Evolutionary conservation across 2,797 vertebrate species (phyloP).

Genomic region (Enteromius mattozi): DNA sequence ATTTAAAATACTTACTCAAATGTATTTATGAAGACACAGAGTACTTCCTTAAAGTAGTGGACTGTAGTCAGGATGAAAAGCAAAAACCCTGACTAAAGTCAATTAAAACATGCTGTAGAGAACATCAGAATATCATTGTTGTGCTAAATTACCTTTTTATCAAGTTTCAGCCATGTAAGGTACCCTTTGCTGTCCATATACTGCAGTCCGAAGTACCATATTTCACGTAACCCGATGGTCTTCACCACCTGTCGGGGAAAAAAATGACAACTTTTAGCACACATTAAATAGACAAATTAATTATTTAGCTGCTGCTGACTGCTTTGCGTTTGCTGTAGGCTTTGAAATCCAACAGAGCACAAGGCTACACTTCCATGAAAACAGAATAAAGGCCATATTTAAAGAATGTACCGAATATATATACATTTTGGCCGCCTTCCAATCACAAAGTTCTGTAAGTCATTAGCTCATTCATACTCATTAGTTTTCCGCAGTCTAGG

Average conservation of each 20-base stretch:
- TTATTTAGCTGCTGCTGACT: conserved; percentile 2
- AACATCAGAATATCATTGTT: neutral
- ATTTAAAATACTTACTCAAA: neutral
- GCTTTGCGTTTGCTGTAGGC: neutral
- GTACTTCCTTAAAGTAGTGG: neutral
- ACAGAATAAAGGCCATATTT: neutral
- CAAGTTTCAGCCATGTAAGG: conserved; percentile 92
- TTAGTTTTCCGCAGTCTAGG: neutral
- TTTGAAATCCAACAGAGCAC: conserved; percentile 6
- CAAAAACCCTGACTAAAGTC: neutral
- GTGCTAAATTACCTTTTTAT: conserved; percentile 89
- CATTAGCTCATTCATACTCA: neutral
- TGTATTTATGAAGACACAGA: neutral
- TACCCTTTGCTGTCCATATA: conserved; percentile 91
- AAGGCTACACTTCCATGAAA: neutral
- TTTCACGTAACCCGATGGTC: conserved; percentile 92
- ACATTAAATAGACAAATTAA: conserved; percentile 8
- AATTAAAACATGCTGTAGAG: neutral
- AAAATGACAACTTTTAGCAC: neutral
- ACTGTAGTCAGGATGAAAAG: neutral
- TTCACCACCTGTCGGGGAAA: conserved; percentile 87
- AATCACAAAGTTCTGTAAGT: neutral
- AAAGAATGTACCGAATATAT: neutral
- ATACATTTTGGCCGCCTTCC: neutral
- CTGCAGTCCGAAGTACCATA: conserved; percentile 98